Evolutionary conservation across 2,113 vertebrate genomes (phyloP).

Genomic region (Datnioides undecimradiatus): DNA sequence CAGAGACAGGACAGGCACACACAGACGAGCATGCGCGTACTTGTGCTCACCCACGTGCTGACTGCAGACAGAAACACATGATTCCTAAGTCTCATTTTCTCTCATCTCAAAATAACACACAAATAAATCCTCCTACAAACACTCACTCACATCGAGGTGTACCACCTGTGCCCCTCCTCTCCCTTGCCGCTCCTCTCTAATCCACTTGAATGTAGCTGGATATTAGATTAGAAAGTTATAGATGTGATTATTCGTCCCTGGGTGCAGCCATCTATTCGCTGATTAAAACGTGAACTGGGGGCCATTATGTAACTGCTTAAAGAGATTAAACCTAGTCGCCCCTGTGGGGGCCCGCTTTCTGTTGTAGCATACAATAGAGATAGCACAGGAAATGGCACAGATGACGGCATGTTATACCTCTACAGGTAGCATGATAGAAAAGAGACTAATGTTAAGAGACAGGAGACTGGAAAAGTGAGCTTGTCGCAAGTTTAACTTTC

Average conservation of each 20-base stretch:
- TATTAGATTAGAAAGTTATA: conserved; percentile 84
- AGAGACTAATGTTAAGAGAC: not conserved
- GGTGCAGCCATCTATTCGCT: conserved; percentile 78
- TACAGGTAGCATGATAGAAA: conserved; percentile 24
- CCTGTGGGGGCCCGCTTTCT: conserved; percentile 56
- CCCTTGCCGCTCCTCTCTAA: conserved; percentile 63
- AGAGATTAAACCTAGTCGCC: conserved; percentile 77
- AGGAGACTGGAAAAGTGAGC: not conserved
- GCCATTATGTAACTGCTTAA: conserved; percentile 82
- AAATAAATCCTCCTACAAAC: conserved; percentile 65
- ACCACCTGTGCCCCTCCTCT: conserved; percentile 70
- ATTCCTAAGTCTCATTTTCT: conserved; percentile 56
- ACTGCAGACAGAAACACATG: conserved; percentile 25
- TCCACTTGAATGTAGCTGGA: conserved; percentile 79
- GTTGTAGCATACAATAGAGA: conserved; percentile 57
- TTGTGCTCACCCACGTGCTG: not conserved
- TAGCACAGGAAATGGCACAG: conserved; percentile 34
- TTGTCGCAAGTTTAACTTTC: conserved; percentile 17
- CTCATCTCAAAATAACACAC: conserved; percentile 48
- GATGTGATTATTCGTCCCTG: conserved; percentile 83
- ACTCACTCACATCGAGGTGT: conserved; percentile 56
- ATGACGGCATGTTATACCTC: conserved; percentile 30
- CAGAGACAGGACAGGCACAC: not conserved
- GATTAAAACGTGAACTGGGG: conserved; percentile 81
- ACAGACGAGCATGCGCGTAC: too few relatives aligned